Evolutionary conservation across 1,140 invertebrate genomes (phyloP).

Genomic region (Drosophila teissieri): DNA sequence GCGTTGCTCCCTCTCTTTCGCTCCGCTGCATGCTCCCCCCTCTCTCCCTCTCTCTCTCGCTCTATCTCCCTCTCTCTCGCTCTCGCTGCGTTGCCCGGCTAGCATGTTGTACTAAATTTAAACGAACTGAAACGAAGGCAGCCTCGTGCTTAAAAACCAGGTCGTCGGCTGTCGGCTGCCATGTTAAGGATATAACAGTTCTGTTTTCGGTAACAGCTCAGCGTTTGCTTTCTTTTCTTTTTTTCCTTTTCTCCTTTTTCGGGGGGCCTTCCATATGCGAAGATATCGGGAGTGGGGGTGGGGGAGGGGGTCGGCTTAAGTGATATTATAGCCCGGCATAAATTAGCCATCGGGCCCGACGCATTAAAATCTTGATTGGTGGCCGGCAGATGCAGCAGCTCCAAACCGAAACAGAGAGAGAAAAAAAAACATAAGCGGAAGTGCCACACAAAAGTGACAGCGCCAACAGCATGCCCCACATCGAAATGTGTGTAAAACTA

Average conservation of each 20-base stretch:
- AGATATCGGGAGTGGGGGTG: slow-evolving; percentile 5
- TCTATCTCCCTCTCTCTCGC: not conserved
- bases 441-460: slow-evolving; percentile 45
- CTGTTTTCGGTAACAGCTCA: slow-evolving; percentile 20
- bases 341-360: slow-evolving; percentile 58
- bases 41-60: not conserved
- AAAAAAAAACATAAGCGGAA: slow-evolving; percentile 18
- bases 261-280: not conserved
- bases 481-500: not conserved
- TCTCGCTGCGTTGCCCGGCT: no score
- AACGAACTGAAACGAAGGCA: slow-evolving; percentile 23
- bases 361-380: slow-evolving; percentile 73
- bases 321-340: slow-evolving; percentile 61
- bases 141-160: slow-evolving; percentile 34
- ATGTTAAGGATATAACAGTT: slow-evolving; percentile 40
- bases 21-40: not conserved
- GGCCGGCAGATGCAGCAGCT: slow-evolving; percentile 66
- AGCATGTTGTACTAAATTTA: slow-evolving; percentile 35
- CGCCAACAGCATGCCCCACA: slow-evolving; percentile 33
- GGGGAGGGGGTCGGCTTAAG: slow-evolving; percentile 32
- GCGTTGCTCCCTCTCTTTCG: slow-evolving; percentile 1
- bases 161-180: slow-evolving; percentile 27
- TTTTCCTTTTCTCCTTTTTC: no score
- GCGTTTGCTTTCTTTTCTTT: not conserved
- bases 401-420: not conserved